phyloP scores from a whole-genome alignment of 2,888 invertebrate species.

The Hemistola chrysoprasaria region DNA sequence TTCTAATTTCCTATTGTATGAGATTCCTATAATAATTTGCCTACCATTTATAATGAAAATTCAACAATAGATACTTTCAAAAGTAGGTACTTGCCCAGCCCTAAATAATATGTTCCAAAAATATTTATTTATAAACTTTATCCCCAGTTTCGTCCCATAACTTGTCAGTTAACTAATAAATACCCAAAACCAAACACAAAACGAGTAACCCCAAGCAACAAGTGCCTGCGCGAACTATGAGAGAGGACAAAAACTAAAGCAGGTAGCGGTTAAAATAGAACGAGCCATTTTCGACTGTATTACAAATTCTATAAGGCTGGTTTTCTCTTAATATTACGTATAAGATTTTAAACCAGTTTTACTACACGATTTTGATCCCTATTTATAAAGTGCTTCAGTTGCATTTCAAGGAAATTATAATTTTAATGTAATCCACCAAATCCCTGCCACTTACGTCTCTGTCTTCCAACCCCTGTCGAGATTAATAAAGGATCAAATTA shows the following conservation, averaged over 20 bases:
- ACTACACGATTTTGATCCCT: conserved; percentile 56
- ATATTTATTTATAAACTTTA: conserved; percentile 21
- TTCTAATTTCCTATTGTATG: too few species aligned
- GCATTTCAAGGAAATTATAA: too few species aligned
- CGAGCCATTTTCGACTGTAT: conserved; percentile 65
- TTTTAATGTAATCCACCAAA: conserved; percentile 26
- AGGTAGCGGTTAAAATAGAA: conserved; percentile 58
- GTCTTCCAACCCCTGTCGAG: conserved; percentile 63
- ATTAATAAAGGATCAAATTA: conserved; percentile 58
- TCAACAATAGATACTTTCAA: too few species aligned
- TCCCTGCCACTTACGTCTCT: conserved; percentile 44
- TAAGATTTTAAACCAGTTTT: conserved; percentile 39
- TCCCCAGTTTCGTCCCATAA: conserved; percentile 22
- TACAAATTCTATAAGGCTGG: conserved; percentile 58
- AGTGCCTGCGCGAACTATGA: conserved; percentile 72
- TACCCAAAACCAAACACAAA: conserved; percentile 43
- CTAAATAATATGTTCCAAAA: too few species aligned
- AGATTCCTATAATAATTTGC: too few species aligned
- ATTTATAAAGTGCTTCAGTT: conserved; percentile 33
- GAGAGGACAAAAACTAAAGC: conserved; percentile 72
- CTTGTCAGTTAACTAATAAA: conserved; percentile 35
- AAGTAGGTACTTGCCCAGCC: too few species aligned
- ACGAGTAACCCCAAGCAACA: conserved; percentile 71
- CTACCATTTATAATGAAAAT: too few species aligned
- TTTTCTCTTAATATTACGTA: conserved; percentile 53